These are phyloP conservation scores for Aleadryas rufinucha DNA, from an alignment of 2,113 vertebrate genomes.

Conservation along the genomic window DNA sequence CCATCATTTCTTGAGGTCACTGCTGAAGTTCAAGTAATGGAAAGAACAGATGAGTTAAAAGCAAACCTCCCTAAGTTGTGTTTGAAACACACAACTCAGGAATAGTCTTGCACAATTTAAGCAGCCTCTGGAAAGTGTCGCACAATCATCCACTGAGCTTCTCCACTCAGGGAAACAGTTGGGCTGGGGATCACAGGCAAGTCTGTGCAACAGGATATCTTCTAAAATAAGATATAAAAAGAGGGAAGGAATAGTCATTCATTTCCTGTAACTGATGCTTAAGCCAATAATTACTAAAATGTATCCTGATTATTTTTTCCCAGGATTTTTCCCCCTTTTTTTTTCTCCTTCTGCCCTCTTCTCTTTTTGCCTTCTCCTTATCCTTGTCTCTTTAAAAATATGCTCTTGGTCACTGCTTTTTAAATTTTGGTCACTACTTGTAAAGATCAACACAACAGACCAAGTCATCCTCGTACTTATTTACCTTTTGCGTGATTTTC, in stretches of 20 bases:
- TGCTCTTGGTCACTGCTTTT: not conserved
- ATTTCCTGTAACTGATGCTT: not conserved
- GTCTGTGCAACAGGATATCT: not conserved
- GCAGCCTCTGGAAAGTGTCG: not conserved
- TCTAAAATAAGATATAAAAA: not conserved
- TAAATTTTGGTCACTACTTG: not conserved
- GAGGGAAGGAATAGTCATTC: not conserved
- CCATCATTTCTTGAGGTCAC: not conserved
- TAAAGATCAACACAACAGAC: not conserved
- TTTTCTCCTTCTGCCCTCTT: not conserved
- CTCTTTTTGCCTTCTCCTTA: not conserved
- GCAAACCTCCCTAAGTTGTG: not conserved
- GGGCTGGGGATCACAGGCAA: rapidly evolving
- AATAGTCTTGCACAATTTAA: not conserved
- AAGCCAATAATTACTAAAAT: not conserved
- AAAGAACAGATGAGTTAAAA: not conserved
- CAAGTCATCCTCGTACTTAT: not conserved
- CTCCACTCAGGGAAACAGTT: not conserved
- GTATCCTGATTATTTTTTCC: not conserved
- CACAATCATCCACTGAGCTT: not conserved
- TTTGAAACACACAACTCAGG: not conserved
- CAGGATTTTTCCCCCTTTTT: not conserved
- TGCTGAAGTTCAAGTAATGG: not conserved
- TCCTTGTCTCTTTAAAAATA: not conserved
- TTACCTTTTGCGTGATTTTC: not conserved